phyloP scores from a whole-genome alignment of 2,888 invertebrate species.

The Cheiracanthium punctorium region DNA sequence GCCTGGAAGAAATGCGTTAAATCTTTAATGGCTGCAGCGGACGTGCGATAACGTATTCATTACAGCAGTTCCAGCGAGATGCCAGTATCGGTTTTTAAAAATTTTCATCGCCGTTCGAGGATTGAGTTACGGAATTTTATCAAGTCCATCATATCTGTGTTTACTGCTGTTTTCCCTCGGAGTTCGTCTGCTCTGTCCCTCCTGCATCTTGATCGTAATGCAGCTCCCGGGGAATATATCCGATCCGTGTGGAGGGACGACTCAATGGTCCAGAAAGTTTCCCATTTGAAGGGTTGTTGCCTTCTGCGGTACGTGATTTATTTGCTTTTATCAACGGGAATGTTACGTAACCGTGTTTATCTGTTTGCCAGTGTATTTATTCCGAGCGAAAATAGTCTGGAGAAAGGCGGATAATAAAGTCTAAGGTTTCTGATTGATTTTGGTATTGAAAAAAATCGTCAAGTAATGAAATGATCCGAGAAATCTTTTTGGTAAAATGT shows the following conservation, averaged over 20 bases:
- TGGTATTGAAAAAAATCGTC: no score
- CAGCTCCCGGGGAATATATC: no score
- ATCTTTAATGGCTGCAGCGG: conserved; percentile 58
- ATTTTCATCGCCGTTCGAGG: not conserved
- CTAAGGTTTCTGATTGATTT: no score
- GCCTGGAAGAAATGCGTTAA: conserved; percentile 61
- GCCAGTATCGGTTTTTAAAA: conserved; percentile 21
- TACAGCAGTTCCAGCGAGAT: conserved; percentile 23
- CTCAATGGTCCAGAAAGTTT: not conserved
- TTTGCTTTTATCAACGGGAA: no score
- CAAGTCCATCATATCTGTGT: not conserved
- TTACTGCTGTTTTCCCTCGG: not conserved
- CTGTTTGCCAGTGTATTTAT: no score
- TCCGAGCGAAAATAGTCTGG: no score
- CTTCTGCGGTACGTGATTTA: no score
- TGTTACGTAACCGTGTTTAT: no score
- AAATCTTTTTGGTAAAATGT: no score
- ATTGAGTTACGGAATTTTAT: not conserved
- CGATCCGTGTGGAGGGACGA: not conserved
- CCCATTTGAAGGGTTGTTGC: not conserved
- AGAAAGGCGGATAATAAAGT: no score
- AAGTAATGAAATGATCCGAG: no score
- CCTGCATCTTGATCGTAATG: not conserved
- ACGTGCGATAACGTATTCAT: conserved; percentile 67
- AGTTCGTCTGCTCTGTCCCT: not conserved